Base-by-base conservation (phyloP, 2,113 vertebrate genomes). In the Protobothrops mucrosquamatus region DNA sequence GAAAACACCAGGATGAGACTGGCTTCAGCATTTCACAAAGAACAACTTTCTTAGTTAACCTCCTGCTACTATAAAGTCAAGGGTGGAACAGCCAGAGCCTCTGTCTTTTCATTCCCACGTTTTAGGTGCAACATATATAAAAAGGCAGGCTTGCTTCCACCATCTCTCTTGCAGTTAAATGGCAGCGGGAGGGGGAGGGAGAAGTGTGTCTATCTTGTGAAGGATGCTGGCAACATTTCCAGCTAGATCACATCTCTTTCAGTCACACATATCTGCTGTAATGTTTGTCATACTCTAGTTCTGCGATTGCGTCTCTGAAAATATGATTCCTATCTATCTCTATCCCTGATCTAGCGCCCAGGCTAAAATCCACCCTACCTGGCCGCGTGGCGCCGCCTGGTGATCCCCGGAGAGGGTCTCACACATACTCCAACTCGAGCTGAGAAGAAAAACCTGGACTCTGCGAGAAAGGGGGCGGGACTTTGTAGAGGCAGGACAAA, bases 381-480 rank as follows among this genome's bases (percentile, higher is more conserved):
- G 94, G 85, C 43, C 93, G 29, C n/a, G 91, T 85, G 85, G 95
- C 94, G 54, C 93, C 94, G 91, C 95, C 94, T 94, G 94, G 92
- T 94, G 94, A 92, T 95, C 85, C 92, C 94, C 85, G 7, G 10
- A 85, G 61, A 93, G 69, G 89, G 43, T 85, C 94, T 94, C 94
- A 74, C 93, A 89, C 95, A 97, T 96, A 85, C 90, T 95, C 94
- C 92, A 11, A 4, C 92, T 22, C 43, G 14, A 34, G 15, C 87
- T 81, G 11, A n/a, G 61, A 90, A 89, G 91, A 91, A 88, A 48
- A 7, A 39, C 29, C 57, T 9, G 34, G n/a, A 39, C 22, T 24
- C 55, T 34, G 18, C 18, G 29, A 51, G 48, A 23, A 57, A 57
- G 22, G 59, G 8, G 92, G 56, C 23, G 89, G 69, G 56, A 24